Evolutionary conservation across 2,888 invertebrate species (phyloP).

Genomic region (Heliothis peltigera): DNA sequence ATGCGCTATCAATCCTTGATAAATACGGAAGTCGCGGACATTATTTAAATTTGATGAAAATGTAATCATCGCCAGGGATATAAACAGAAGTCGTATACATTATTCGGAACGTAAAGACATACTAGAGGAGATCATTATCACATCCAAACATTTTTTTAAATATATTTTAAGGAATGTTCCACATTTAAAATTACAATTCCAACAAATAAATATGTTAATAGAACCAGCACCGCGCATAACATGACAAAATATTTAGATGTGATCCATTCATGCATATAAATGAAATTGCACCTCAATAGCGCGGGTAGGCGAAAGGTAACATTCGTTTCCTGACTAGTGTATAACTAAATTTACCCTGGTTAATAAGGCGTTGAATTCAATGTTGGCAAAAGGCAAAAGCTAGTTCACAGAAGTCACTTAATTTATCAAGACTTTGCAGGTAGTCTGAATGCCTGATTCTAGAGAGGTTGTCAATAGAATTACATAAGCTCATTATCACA

Average conservation of each 20-base stretch:
- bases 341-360: background rate
- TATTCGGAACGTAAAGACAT: background rate
- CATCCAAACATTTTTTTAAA: background rate
- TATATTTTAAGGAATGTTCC: background rate
- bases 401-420: background rate
- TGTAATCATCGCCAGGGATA: constrained; percentile 9
- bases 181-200: background rate
- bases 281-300: constrained; percentile 3
- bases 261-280: no score
- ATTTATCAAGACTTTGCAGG: background rate
- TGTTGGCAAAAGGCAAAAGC: constrained; percentile 1
- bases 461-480: no score
- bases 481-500: no score
- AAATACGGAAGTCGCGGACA: background rate
- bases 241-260: constrained; percentile 3
- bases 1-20: background rate
- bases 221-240: constrained; percentile 6
- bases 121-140: background rate
- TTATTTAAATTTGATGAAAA: constrained; percentile 3
- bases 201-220: background rate
- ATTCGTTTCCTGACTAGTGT: background rate
- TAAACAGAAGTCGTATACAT: constrained; percentile 5
- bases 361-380: constrained; percentile 11
- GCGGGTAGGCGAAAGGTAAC: background rate
- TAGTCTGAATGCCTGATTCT: no score